These are phyloP conservation scores for Diachrysia chrysitis DNA, from an alignment of 2,888 invertebrate genomes.

Conservation along the genomic window DNA sequence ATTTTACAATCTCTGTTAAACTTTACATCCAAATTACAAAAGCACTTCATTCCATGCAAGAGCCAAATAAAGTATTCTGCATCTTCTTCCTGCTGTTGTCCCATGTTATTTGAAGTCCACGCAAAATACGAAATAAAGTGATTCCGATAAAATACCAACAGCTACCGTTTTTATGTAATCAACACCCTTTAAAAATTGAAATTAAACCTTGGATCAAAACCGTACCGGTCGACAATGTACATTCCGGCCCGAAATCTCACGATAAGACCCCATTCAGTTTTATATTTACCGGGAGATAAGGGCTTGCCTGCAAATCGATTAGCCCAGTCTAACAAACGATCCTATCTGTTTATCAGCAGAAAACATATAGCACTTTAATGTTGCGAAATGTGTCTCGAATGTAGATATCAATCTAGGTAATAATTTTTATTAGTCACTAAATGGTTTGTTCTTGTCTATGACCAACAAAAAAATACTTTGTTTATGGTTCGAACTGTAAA, in stretches of 20 bases:
- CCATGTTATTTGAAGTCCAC: neutral
- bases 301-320: conserved; percentile 77
- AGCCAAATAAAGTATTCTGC: neutral
- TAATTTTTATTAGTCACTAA: neutral
- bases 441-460: neutral
- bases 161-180: neutral
- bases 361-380: conserved; percentile 42
- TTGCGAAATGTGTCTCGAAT: conserved; percentile 6
- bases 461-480: neutral
- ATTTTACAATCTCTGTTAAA: neutral
- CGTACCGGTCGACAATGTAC: conserved; percentile 59
- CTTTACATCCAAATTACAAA: neutral
- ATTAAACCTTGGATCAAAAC: conserved; percentile 18
- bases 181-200: conserved; percentile 7
- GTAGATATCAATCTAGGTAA: neutral
- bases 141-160: neutral
- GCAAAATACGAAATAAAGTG: neutral
- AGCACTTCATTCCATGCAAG: too few species aligned
- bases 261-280: conserved; percentile 79
- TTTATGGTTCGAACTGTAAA: too few species aligned
- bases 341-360: conserved; percentile 64
- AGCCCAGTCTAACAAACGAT: conserved; percentile 60
- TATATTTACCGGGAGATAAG: conserved; percentile 75
- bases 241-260: conserved; percentile 64
- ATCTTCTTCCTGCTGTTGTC: neutral